These are phyloP conservation scores for Octodonta nipae DNA, from an alignment of 2,888 invertebrate species.

Conservation along the genomic window DNA sequence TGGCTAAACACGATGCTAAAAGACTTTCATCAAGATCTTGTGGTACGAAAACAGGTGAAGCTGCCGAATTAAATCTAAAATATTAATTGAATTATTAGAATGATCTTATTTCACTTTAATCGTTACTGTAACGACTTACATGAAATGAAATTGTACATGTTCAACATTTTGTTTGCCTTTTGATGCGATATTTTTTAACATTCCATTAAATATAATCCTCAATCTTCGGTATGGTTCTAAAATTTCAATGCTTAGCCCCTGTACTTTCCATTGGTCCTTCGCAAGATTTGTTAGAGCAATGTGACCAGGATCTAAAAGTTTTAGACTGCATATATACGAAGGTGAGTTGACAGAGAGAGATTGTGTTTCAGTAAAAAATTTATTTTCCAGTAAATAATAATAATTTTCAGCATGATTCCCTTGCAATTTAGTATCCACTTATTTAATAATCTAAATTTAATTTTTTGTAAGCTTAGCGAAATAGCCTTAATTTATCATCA, in stretches of 20 bases:
- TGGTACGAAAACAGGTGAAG: conserved; percentile 39
- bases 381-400: too few relatives aligned
- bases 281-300: conserved; percentile 8
- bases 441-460: too few relatives aligned
- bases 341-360: too few relatives aligned
- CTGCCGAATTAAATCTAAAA: conserved; percentile 44
- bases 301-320: conserved; percentile 8
- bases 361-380: too few relatives aligned
- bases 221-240: conserved; percentile 47
- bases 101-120: conserved; percentile 2
- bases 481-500: too few relatives aligned
- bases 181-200: conserved; percentile 38
- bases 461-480: too few relatives aligned
- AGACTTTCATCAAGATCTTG: conserved; percentile 42
- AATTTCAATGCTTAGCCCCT: conserved; percentile 47
- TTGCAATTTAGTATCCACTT: too few relatives aligned
- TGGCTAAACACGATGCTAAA: conserved; percentile 43
- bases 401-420: too few relatives aligned
- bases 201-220: conserved; percentile 56
- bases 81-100: not conserved
- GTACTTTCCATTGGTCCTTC: conserved; percentile 44
- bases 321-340: too few relatives aligned
- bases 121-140: conserved; percentile 39
- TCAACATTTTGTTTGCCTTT: conserved; percentile 28
- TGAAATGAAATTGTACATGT: conserved; percentile 44